Conservation (phyloP, 1,140 invertebrate species). For the Diachasmimorpha longicaudata region DNA sequence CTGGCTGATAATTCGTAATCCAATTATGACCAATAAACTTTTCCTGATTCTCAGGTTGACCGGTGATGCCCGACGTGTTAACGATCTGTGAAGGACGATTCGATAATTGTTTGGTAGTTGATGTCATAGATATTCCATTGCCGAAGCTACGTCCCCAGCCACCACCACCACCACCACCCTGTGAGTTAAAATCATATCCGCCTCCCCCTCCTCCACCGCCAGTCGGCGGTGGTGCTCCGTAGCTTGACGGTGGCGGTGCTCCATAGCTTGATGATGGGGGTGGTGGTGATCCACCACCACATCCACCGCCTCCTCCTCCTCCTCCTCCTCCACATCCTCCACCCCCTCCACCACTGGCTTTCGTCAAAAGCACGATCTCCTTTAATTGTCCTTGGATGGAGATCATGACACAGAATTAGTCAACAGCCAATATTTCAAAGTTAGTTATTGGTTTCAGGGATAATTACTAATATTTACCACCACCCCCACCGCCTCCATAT, state of each 20-base stretch:
- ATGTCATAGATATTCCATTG: conserved; percentile 30
- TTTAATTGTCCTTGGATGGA: conserved; percentile 42
- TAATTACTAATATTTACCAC: conserved; percentile 45
- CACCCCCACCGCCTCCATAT: conserved; percentile 36
- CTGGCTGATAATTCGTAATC: neutral
- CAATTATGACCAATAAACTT: neutral
- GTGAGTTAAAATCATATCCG: conserved; percentile 37
- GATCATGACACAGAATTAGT: conserved; percentile 3
- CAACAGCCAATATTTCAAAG: conserved; percentile 1
- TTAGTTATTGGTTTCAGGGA: conserved; percentile 15
- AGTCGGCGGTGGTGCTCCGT: conserved; percentile 41
- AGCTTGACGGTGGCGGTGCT: conserved; percentile 32
- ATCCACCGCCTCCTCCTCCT: conserved; percentile 25
- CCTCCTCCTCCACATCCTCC: conserved; percentile 37
- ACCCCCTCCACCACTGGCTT: conserved; percentile 39
- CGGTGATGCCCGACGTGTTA: neutral
- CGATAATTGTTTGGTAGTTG: neutral
- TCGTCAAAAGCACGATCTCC: conserved; percentile 54
- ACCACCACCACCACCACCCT: conserved; percentile 40
- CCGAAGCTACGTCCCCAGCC: conserved; percentile 57
- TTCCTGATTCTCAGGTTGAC: neutral
- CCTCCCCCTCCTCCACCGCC: conserved; percentile 46
- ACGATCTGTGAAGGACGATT: conserved; percentile 12
- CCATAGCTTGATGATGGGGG: neutral
- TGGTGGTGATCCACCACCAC: conserved; percentile 32